These are phyloP conservation scores for Euphydryas editha DNA, from an alignment of 2,888 invertebrate genomes.

Conservation along the genomic window DNA sequence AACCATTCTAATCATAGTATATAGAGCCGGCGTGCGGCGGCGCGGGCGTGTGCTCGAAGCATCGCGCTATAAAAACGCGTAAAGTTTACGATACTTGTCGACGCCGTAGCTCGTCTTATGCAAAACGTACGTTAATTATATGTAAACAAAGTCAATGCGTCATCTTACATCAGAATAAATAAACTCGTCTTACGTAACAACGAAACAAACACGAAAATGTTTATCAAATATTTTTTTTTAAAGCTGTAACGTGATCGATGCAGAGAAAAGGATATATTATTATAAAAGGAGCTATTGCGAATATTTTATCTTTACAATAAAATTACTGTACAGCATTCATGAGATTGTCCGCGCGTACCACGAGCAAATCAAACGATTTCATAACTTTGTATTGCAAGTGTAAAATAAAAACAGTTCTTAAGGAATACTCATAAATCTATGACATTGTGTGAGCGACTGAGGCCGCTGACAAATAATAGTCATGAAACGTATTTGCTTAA, in stretches of 20 bases:
- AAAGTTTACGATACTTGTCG: slow-evolving; percentile 5
- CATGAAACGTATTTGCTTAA: not conserved
- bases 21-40: not conserved
- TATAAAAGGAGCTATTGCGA: no score
- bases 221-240: not conserved
- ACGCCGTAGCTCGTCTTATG: slow-evolving; percentile 5
- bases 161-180: slow-evolving; percentile 19
- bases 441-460: not conserved
- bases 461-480: not conserved
- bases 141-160: slow-evolving; percentile 22
- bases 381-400: no score
- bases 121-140: slow-evolving; percentile 22
- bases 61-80: slow-evolving; percentile 8
- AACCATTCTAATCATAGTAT: not conserved
- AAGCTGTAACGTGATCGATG: no score
- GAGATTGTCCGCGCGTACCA: no score
- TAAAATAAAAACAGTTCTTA: no score
- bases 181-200: slow-evolving; percentile 19
- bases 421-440: no score
- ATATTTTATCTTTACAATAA: no score
- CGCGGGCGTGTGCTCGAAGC: not conserved
- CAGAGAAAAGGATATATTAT: no score
- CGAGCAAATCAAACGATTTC: no score
- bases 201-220: slow-evolving; percentile 15
- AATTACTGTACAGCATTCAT: no score